These are phyloP conservation scores for Orthosia cruda DNA, from an alignment of 2,888 invertebrate species.

Conservation along the genomic window DNA sequence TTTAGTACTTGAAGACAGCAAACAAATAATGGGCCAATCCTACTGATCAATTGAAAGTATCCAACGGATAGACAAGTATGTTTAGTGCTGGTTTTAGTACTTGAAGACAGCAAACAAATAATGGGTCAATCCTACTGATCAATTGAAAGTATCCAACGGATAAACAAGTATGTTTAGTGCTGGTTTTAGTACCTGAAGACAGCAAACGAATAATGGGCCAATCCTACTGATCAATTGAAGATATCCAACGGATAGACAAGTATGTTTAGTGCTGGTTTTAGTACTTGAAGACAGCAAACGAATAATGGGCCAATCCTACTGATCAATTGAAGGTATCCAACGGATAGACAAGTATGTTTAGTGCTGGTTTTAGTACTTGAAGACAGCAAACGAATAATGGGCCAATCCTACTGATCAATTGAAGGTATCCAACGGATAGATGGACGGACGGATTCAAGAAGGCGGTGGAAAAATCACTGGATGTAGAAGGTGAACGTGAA, in stretches of 20 bases:
- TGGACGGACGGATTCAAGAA: background rate
- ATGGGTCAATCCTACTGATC: background rate
- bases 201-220: background rate
- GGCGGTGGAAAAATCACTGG: background rate
- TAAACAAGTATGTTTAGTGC: constrained; percentile 6
- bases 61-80: background rate
- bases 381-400: background rate
- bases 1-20: background rate
- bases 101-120: background rate
- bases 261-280: background rate
- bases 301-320: background rate
- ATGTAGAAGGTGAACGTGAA: no score
- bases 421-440: background rate
- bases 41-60: background rate
- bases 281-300: background rate
- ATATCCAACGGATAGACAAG: background rate
- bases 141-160: background rate
- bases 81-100: constrained; percentile 2
- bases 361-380: background rate
- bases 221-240: background rate
- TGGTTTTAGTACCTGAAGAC: background rate
- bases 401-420: background rate
- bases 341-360: background rate
- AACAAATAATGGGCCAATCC: background rate
- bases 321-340: background rate